These are phyloP conservation scores for Poecilia gillii DNA, from an alignment of 2,797 vertebrate genomes.

Conservation along the genomic window DNA sequence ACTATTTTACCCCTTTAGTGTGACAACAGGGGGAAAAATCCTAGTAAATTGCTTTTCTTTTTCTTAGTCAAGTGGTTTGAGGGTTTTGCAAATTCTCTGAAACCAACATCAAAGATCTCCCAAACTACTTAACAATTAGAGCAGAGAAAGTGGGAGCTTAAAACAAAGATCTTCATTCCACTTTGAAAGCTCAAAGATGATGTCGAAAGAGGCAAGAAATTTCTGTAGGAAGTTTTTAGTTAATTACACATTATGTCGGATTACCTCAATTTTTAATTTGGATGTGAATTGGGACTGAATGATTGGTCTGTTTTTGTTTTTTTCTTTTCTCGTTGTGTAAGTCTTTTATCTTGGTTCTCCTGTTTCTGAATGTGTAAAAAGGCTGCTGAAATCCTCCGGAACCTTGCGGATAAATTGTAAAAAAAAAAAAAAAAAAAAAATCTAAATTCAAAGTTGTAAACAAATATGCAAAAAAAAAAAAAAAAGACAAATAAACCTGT, in stretches of 20 bases:
- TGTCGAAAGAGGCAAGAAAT: constrained; percentile 19
- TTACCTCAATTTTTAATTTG: constrained; percentile 61
- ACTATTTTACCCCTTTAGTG: constrained; percentile 13
- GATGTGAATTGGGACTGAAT: constrained; percentile 32
- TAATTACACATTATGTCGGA: constrained; percentile 55
- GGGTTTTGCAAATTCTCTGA: constrained; percentile 61
- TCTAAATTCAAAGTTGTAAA: background rate
- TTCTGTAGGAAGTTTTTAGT: constrained; percentile 55
- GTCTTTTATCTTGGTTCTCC: constrained; percentile 30
- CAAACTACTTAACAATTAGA: constrained; percentile 74
- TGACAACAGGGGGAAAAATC: constrained; percentile 28
- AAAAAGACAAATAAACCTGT: background rate
- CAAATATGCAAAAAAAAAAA: constrained; percentile 5
- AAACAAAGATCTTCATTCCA: constrained; percentile 53
- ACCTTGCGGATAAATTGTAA: constrained; percentile 3
- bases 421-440: no score
- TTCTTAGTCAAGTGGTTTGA: constrained; percentile 63
- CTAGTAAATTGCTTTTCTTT: constrained; percentile 56
- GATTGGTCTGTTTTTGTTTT: constrained; percentile 30
- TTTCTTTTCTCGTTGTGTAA: constrained; percentile 10
- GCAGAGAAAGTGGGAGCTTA: constrained; percentile 50
- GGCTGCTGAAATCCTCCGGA: constrained; percentile 21
- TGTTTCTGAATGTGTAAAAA: constrained; percentile 36
- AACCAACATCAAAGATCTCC: constrained; percentile 77
- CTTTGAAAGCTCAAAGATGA: constrained; percentile 66